A percentile compares a stretch with the other conserved stretches of the same genome.
Conservation (phyloP, 2,888 invertebrate genomes). For the Conus canariensis region DNA sequence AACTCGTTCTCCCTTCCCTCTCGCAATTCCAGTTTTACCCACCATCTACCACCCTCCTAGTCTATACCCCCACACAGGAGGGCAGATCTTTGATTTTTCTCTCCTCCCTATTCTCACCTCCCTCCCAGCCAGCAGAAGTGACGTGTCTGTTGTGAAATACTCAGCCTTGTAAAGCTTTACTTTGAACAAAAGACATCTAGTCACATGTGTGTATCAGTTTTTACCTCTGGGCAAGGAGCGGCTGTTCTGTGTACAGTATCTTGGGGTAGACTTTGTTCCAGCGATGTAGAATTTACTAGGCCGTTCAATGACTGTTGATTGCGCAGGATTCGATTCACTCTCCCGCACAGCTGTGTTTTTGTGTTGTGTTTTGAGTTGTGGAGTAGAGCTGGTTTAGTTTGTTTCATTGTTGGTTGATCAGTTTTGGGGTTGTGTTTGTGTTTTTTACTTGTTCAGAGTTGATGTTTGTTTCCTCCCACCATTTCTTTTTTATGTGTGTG, state of each 20-base stretch:
- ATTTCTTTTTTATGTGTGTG: no score
- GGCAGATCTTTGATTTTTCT: no score
- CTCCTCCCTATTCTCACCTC: background rate
- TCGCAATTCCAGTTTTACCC: background rate
- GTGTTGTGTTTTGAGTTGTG: background rate
- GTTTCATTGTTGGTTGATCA: background rate
- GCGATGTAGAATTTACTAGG: background rate
- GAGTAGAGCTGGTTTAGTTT: background rate
- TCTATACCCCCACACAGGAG: no score
- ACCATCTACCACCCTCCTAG: no score
- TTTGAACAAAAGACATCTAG: conserved; percentile 72
- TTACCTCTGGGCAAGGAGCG: conserved; percentile 56
- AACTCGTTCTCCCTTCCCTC: background rate
- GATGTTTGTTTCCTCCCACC: no score
- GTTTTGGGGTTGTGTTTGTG: background rate
- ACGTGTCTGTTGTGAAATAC: conserved; percentile 60
- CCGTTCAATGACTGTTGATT: background rate
- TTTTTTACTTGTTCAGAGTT: background rate
- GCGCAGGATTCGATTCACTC: background rate
- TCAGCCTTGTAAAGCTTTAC: conserved; percentile 71
- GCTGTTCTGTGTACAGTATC: no score
- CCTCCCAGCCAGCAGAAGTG: background rate
- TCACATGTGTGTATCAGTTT: conserved; percentile 64
- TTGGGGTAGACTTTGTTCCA: background rate
- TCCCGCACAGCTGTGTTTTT: background rate